These are phyloP conservation scores for Hippasteria phrygiana DNA, from an alignment of 53 echinoderm and acorn worm genomes.

Conservation along the genomic window DNA sequence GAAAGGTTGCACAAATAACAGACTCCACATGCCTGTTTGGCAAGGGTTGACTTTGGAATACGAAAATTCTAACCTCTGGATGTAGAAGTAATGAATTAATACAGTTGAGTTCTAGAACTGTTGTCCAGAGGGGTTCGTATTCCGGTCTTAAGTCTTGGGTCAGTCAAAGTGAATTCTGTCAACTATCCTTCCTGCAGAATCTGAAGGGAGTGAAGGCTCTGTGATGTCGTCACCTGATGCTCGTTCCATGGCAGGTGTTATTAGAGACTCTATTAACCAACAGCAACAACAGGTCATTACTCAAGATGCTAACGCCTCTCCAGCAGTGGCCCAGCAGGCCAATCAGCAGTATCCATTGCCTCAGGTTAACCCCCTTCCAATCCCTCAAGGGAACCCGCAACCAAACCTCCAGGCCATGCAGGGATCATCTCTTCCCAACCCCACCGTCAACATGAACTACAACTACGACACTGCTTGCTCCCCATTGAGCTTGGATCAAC, in stretches of 20 bases:
- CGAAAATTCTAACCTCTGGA: too few relatives aligned
- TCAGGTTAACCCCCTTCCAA: slow-evolving; percentile 14
- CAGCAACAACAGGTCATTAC: slow-evolving; percentile 22
- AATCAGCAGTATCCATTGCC: slow-evolving; percentile 1
- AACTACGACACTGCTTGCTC: slow-evolving; percentile 19
- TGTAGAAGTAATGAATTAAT: too few relatives aligned
- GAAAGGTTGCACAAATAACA: too few relatives aligned
- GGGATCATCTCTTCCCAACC: slow-evolving; percentile 15
- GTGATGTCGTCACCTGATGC: slow-evolving; percentile 74
- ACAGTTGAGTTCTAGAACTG: too few relatives aligned
- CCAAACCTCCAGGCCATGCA: slow-evolving; percentile 16
- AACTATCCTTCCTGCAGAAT: slow-evolving; percentile 70
- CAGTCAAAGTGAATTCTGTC: background rate
- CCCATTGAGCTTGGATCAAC: background rate
- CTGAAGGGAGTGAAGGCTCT: slow-evolving; percentile 92
- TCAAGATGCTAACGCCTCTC: background rate
- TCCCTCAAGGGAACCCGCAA: slow-evolving; percentile 34
- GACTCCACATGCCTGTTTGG: too few relatives aligned
- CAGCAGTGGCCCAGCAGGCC: background rate
- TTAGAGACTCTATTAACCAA: slow-evolving; percentile 23
- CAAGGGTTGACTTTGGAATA: too few relatives aligned
- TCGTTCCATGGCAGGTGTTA: slow-evolving; percentile 28
- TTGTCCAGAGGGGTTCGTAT: too few relatives aligned
- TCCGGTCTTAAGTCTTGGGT: too few relatives aligned
- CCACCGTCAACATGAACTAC: slow-evolving; percentile 14